Conservation (phyloP, 2,888 invertebrate species). For the Saturnia japonica region DNA sequence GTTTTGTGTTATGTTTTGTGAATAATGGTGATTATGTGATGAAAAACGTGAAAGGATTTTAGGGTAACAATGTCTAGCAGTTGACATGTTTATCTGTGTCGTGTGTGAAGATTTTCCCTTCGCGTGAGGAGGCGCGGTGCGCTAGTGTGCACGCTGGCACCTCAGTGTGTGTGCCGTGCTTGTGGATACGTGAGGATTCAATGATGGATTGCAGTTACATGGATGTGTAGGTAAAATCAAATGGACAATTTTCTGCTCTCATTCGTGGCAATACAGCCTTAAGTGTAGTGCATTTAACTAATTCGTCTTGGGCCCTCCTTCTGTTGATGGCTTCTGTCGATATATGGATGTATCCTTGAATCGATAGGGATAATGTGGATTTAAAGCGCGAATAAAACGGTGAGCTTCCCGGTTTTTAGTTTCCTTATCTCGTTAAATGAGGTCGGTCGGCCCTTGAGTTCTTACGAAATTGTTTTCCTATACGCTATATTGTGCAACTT, state of each 20-base stretch:
- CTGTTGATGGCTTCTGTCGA: conserved; percentile 54
- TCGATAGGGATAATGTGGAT: conserved; percentile 54
- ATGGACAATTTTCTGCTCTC: conserved; percentile 55
- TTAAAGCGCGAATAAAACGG: conserved; percentile 35
- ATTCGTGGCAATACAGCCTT: conserved; percentile 47
- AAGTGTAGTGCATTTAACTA: conserved; percentile 41
- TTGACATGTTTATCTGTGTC: conserved; percentile 83
- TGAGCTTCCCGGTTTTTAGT: conserved; percentile 51
- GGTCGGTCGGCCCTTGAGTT: conserved; percentile 63
- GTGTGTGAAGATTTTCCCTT: conserved; percentile 83
- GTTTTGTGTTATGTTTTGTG: conserved; percentile 76
- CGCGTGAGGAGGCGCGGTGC: conserved; percentile 78
- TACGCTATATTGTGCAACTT: conserved; percentile 50
- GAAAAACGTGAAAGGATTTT: conserved; percentile 78
- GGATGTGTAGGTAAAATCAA: conserved; percentile 78
- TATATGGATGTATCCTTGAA: conserved; percentile 55
- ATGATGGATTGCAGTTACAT: conserved; percentile 81
- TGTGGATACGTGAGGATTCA: conserved; percentile 71
- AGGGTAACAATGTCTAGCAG: conserved; percentile 81
- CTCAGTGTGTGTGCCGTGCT: conserved; percentile 64
- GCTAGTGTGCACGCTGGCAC: conserved; percentile 68
- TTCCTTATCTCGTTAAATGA: conserved; percentile 54
- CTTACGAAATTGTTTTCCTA: conserved; percentile 60
- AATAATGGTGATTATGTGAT: conserved; percentile 69
- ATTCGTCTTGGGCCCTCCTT: conserved; percentile 37